phyloP scores from a whole-genome alignment of 2,113 vertebrate genomes.

The Urocitellus parryii region DNA sequence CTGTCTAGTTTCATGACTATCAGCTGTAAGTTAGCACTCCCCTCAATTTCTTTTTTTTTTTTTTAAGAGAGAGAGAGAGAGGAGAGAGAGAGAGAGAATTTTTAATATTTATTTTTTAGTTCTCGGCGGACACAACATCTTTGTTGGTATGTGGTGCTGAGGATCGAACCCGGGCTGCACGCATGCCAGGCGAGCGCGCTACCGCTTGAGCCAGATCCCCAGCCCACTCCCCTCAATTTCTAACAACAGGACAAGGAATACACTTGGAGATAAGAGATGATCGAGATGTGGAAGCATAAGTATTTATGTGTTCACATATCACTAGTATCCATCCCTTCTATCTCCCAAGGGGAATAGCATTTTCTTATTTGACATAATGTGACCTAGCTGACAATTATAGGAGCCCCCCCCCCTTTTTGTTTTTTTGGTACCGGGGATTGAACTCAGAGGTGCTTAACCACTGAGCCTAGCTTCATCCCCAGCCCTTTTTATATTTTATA shows the following conservation, averaged over 20 bases:
- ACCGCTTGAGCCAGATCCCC: too few relatives aligned
- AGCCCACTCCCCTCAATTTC: not conserved
- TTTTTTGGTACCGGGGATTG: too few relatives aligned
- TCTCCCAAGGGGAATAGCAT: not conserved
- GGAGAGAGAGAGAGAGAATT: too few relatives aligned
- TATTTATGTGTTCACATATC: not conserved
- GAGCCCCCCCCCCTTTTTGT: not conserved
- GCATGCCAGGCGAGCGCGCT: too few relatives aligned
- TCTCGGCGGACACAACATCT: too few relatives aligned
- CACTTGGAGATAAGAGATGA: constrained; percentile 34
- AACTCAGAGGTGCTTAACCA: too few relatives aligned
- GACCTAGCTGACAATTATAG: not conserved
- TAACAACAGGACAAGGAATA: not conserved
- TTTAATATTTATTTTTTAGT: too few relatives aligned
- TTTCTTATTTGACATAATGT: not conserved
- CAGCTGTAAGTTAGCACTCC: not conserved
- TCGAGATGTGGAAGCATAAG: not conserved
- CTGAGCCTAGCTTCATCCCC: too few relatives aligned
- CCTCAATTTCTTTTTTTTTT: not conserved
- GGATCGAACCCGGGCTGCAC: too few relatives aligned
- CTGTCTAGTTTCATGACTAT: not conserved
- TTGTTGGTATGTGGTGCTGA: too few relatives aligned
- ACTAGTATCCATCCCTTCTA: not conserved
- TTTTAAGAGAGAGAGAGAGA: too few relatives aligned
- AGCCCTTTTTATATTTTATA: too few relatives aligned